Percentiles rank a stretch among this genome's conserved stretches.
phyloP scores from a whole-genome alignment of 2,113 vertebrate genomes.

The Seriola rivoliana region DNA sequence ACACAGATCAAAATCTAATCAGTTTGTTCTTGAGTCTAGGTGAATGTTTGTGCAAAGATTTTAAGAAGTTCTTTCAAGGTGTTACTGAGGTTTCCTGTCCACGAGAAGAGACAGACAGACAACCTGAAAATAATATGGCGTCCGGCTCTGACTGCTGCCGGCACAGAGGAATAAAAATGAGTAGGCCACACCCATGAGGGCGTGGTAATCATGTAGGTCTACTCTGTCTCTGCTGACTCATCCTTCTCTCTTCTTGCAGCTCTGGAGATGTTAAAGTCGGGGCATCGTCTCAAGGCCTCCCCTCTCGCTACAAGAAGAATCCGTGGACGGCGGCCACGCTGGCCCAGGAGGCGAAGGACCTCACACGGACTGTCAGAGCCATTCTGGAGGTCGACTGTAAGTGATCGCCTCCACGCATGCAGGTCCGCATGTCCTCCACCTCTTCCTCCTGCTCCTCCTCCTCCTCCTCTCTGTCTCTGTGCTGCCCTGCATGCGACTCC shows the following conservation, averaged over 20 bases:
- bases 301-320: conserved; percentile 79
- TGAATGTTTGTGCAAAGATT: too few relatives aligned
- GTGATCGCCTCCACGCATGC: conserved; percentile 73
- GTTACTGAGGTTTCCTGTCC: too few relatives aligned
- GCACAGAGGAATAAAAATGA: too few relatives aligned
- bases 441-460: conserved; percentile 30
- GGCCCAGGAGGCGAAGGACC: conserved; percentile 90
- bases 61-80: too few relatives aligned
- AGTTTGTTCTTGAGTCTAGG: too few relatives aligned
- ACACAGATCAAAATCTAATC: too few relatives aligned
- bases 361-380: conserved; percentile 87
- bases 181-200: too few relatives aligned
- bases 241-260: conserved; percentile 50
- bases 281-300: conserved; percentile 69
- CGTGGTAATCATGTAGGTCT: too few relatives aligned
- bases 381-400: conserved; percentile 91
- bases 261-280: conserved; percentile 77
- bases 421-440: conserved; percentile 44
- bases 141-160: too few relatives aligned
- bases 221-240: neutral
- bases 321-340: conserved; percentile 81
- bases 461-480: conserved; percentile 29
- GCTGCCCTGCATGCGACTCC: conserved; percentile 54
- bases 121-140: too few relatives aligned
- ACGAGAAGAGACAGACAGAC: too few relatives aligned